Conservation (phyloP, 2,888 invertebrate genomes). For the Phengaris alcon region DNA sequence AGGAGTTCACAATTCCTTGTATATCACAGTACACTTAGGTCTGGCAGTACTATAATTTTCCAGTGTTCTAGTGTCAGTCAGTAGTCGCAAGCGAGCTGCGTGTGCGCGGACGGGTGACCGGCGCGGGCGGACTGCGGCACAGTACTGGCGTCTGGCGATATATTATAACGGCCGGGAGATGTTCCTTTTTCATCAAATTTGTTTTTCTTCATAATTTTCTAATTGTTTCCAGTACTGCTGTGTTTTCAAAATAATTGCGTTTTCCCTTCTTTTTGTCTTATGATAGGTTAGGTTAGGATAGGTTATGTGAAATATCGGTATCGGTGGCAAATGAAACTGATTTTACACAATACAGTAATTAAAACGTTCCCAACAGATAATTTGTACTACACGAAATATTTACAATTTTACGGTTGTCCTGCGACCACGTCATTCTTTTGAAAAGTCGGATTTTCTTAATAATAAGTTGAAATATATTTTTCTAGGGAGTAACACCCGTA, state of each 20-base stretch:
- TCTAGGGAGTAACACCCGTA: too few relatives aligned
- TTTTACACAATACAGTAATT: too few relatives aligned
- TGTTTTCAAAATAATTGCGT: not conserved
- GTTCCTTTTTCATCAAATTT: not conserved
- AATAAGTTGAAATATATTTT: too few relatives aligned
- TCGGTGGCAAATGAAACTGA: too few relatives aligned
- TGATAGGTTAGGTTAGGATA: too few relatives aligned
- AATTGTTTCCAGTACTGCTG: not conserved
- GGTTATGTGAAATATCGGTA: too few relatives aligned
- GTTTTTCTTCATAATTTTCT: slow-evolving; percentile 7
- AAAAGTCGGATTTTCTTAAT: too few relatives aligned
- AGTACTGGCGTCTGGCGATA: not conserved
- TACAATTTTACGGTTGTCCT: too few relatives aligned
- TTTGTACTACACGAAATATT: too few relatives aligned
- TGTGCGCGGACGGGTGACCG: not conserved
- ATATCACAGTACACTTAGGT: not conserved
- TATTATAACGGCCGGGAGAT: slow-evolving; percentile 4
- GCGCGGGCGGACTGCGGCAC: slow-evolving; percentile 7
- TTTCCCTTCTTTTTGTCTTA: not conserved
- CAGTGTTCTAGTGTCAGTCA: not conserved
- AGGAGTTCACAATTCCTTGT: not conserved
- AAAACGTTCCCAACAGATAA: too few relatives aligned
- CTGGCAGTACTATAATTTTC: not conserved
- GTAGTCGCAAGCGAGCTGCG: not conserved
- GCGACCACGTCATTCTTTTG: too few relatives aligned